A percentile compares a stretch with the other conserved stretches of the same genome.
Conservation (phyloP, 2,888 invertebrate genomes). For the Odontothrips loti region DNA sequence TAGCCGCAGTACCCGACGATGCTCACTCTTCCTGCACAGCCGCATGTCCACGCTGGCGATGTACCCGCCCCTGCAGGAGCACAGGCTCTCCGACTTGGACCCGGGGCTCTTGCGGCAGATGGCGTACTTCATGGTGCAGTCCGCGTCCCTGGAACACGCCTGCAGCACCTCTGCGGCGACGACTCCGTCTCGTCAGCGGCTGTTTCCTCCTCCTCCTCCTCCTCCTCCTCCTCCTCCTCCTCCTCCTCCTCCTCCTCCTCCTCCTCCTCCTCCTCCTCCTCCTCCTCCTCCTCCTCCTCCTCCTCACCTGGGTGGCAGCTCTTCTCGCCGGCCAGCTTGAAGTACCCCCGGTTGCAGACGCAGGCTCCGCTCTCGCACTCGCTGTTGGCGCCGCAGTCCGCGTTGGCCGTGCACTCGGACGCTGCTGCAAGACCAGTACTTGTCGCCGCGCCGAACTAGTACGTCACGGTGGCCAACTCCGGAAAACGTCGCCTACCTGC, state of each 20-base stretch:
- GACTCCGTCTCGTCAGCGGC: too few relatives aligned
- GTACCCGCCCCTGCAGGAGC: constrained; percentile 40
- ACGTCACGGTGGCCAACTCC: too few relatives aligned
- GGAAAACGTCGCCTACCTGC: background rate
- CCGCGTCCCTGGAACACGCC: constrained; percentile 37
- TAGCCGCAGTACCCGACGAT: too few relatives aligned
- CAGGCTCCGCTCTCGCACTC: constrained; percentile 40
- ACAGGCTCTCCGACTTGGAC: constrained; percentile 33
- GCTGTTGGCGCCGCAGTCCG: constrained; percentile 40
- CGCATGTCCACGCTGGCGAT: constrained; percentile 40
- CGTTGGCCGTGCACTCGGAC: constrained; percentile 36
- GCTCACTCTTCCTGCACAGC: constrained; percentile 41
- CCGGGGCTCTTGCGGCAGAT: constrained; percentile 39
- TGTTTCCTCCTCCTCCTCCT: too few relatives aligned
- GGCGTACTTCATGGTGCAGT: constrained; percentile 37
- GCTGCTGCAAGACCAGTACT: background rate
- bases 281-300: too few relatives aligned
- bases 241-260: background rate
- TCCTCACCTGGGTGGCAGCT: constrained; percentile 42
- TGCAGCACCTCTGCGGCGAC: constrained; percentile 42
- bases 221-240: too few relatives aligned
- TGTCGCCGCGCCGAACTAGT: background rate
- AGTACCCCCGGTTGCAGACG: constrained; percentile 40
- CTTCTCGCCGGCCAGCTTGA: constrained; percentile 32
- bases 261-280: too few relatives aligned